Percentiles rank a stretch among this genome's conserved stretches.
phyloP scores from a whole-genome alignment of 2,888 invertebrate species.

The Drosophila mimetica region DNA sequence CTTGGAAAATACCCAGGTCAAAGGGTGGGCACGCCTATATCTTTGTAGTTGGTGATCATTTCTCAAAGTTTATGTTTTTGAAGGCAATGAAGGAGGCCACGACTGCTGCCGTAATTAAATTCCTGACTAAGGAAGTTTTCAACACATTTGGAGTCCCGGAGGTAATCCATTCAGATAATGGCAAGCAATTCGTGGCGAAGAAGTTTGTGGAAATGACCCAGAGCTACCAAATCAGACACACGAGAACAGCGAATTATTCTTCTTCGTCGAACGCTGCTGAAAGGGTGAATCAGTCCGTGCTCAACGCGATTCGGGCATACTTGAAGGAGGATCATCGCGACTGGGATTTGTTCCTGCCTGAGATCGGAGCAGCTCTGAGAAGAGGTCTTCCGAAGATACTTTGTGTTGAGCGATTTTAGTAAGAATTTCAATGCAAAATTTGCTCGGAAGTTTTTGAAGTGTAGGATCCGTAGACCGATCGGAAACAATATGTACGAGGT shows the following conservation, averaged over 20 bases:
- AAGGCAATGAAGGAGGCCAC: background rate
- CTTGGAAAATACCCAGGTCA: no score
- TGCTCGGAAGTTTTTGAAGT: no score
- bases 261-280: constrained; percentile 2
- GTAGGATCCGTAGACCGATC: background rate
- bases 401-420: no score
- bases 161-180: background rate
- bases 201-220: background rate
- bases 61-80: background rate
- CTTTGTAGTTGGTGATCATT: background rate
- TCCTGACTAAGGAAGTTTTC: background rate
- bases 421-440: no score
- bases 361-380: background rate
- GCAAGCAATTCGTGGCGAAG: constrained; percentile 11
- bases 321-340: background rate
- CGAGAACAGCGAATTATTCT: constrained; percentile 5
- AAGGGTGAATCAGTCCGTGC: background rate
- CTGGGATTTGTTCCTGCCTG: background rate
- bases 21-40: no score
- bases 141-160: constrained; percentile 3
- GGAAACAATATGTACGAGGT: background rate
- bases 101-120: background rate
- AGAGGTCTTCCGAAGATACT: background rate
- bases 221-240: background rate
- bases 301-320: background rate